Conservation (phyloP, 92 coral and sea anemone species). For the Zoanthus solanderi region DNA sequence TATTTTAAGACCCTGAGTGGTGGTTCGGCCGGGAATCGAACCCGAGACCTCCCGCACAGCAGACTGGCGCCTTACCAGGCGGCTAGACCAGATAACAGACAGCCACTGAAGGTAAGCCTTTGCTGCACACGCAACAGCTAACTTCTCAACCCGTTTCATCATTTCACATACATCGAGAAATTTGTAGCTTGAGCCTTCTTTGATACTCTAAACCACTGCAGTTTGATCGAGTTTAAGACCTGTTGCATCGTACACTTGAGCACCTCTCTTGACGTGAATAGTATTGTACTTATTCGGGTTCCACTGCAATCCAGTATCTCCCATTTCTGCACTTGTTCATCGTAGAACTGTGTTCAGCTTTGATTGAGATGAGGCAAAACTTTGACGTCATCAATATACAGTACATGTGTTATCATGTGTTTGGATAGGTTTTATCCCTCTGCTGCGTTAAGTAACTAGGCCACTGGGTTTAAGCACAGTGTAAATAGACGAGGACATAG, state of each 20-base stretch:
- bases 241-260: too few relatives aligned
- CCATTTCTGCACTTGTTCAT: neutral
- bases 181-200: constrained; percentile 34
- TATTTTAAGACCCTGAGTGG: too few relatives aligned
- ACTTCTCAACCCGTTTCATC: constrained; percentile 46
- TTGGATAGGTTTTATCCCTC: constrained; percentile 37
- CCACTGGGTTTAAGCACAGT: constrained; percentile 37
- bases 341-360: constrained; percentile 4
- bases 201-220: constrained; percentile 41
- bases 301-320: neutral
- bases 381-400: neutral
- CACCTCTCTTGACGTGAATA: too few relatives aligned
- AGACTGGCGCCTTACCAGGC: too few relatives aligned
- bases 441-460: constrained; percentile 4
- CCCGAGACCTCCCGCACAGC: too few relatives aligned
- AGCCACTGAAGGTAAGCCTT: constrained; percentile 43
- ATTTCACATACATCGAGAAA: constrained; percentile 45
- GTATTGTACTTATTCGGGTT: too few relatives aligned
- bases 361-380: neutral
- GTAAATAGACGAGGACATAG: constrained; percentile 36
- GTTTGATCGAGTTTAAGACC: neutral
- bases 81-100: neutral
- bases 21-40: too few relatives aligned
- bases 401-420: constrained; percentile 1
- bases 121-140: constrained; percentile 43